Evolutionary conservation across 2,113 vertebrate genomes (phyloP).

Genomic region (Sialia sialis): DNA sequence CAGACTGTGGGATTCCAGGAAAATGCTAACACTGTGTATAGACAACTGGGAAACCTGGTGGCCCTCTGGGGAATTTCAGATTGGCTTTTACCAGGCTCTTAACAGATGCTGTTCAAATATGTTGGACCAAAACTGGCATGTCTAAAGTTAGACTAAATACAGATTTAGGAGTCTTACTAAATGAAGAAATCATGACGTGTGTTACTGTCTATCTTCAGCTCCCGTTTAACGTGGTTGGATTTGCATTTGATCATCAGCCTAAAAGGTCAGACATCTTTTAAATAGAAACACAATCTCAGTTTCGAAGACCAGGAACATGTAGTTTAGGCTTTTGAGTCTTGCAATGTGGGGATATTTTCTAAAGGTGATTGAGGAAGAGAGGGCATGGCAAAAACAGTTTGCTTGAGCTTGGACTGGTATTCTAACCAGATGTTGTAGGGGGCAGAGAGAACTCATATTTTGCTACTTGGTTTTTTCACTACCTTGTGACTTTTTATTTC

Average conservation of each 20-base stretch:
- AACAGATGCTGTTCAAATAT: background rate
- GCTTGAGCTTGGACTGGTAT: background rate
- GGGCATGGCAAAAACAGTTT: background rate
- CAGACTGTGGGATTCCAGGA: background rate
- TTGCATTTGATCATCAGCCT: slow-evolving; percentile 32
- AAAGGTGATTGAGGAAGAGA: background rate
- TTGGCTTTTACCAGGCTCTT: background rate
- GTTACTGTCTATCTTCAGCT: slow-evolving; percentile 41
- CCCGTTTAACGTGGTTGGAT: slow-evolving; percentile 24
- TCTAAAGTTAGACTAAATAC: slow-evolving; percentile 53
- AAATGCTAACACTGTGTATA: background rate
- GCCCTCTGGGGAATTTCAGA: background rate
- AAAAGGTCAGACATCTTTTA: slow-evolving; percentile 41
- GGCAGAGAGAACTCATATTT: background rate
- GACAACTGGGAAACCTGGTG: background rate
- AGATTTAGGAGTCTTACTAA: slow-evolving; percentile 53
- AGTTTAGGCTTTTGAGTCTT: background rate
- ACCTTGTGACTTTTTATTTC: background rate
- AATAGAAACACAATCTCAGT: slow-evolving; percentile 39
- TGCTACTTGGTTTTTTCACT: background rate
- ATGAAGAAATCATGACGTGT: slow-evolving; percentile 36
- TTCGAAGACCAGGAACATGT: background rate
- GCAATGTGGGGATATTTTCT: background rate
- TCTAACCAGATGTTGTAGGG: background rate
- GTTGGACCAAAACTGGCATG: slow-evolving; percentile 26